phyloP scores from a whole-genome alignment of 2,113 vertebrate species.

The Carassius gibelio region DNA sequence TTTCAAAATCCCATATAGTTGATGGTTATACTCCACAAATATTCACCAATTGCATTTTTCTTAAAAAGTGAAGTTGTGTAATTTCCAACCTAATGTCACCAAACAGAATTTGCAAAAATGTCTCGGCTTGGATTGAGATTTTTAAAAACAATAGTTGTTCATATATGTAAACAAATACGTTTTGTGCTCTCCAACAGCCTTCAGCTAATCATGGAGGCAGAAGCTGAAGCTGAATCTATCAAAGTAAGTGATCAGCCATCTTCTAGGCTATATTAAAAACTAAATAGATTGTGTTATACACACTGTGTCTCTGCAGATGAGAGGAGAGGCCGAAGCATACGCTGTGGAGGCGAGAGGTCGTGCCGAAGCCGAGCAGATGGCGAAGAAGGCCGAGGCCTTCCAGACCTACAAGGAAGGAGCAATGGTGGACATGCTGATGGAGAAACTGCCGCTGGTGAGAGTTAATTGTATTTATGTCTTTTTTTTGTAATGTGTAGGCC shows the following conservation, averaged over 20 bases:
- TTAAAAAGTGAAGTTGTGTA: neutral
- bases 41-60: neutral
- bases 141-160: no score
- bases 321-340: constrained; percentile 84
- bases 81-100: neutral
- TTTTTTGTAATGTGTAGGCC: no score
- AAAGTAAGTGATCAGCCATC: constrained; percentile 74
- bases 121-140: no score
- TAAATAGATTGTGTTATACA: neutral
- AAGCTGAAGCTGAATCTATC: constrained; percentile 86
- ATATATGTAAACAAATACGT: no score
- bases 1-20: neutral
- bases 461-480: no score
- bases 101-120: neutral
- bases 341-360: constrained; percentile 83
- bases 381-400: constrained; percentile 89
- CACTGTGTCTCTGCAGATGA: constrained; percentile 60
- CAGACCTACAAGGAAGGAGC: constrained; percentile 86
- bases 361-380: constrained; percentile 87
- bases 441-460: constrained; percentile 65
- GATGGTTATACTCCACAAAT: neutral
- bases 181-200: constrained; percentile 66
- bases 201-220: constrained; percentile 87
- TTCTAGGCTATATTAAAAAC: neutral
- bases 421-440: constrained; percentile 89